Conservation (phyloP, 2,113 vertebrate species). For the Saiga tatarica region DNA sequence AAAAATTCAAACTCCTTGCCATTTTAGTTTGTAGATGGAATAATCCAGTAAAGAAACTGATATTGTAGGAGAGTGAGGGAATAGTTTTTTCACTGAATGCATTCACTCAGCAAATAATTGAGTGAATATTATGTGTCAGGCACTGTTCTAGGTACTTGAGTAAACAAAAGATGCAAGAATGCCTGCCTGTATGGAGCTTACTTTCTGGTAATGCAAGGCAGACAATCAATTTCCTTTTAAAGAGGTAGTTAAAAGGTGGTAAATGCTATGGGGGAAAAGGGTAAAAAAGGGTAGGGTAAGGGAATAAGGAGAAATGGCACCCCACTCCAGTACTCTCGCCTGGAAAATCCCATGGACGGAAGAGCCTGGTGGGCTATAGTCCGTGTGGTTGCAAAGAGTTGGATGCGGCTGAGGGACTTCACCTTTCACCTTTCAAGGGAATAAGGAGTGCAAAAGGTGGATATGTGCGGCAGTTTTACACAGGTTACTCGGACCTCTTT, state of each 20-base stretch:
- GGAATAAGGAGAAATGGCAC: neutral
- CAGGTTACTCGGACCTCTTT: neutral
- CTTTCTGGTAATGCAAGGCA: neutral
- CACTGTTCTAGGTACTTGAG: neutral
- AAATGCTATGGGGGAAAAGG: neutral
- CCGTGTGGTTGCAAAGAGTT: neutral
- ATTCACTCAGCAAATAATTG: neutral
- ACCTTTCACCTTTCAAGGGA: neutral
- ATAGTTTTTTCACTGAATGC: neutral
- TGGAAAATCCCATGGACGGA: too few species aligned
- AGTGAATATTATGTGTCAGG: neutral
- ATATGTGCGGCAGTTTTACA: neutral
- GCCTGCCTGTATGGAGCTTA: neutral
- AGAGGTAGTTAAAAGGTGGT: neutral
- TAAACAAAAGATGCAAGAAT: neutral
- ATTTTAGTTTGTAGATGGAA: neutral
- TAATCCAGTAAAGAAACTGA: neutral
- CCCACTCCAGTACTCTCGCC: too few species aligned
- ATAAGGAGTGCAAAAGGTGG: neutral
- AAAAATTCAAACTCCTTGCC: neutral
- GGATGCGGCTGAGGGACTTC: fast-evolving
- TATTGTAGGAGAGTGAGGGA: neutral
- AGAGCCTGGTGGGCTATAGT: too few species aligned
- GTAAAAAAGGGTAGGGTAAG: neutral
- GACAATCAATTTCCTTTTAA: neutral